Base-by-base conservation (phyloP, 2,888 invertebrate genomes). In the Ypsolopha sequella region DNA sequence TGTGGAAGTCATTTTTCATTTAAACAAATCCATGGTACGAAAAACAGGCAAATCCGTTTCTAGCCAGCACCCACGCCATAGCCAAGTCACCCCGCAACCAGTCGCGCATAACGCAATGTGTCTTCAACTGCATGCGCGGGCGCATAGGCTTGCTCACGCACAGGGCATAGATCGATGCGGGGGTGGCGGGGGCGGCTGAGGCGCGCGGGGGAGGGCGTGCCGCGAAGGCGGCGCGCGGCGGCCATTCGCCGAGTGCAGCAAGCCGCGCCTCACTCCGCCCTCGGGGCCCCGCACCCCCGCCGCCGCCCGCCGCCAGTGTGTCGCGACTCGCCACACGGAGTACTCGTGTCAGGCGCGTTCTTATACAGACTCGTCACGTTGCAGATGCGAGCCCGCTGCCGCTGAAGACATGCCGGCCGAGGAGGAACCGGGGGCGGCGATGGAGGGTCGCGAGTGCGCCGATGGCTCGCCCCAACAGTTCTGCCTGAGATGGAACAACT, bases 401-500 rank as follows among this genome's bases (percentile, higher is more conserved):
- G 68, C 64, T 70, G 60, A 69, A 73, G 64, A 62, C 64, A 84
- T 86, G 82, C 85, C 84, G 73, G 81, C 84, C 71, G 84, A 84
- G 76, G 84, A 82, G 68, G 84, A 84, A 64, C 73, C 80, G 70
- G 56, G 55, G 52, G 76, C 76, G 73, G 73, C 73, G 60, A 76
- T 76, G 82, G 81, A 81, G 70, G 73, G 76, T 69, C 77, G 79
- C 62, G 82, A 80, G 51, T 62, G 66, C 59, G 68, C 62, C 65
- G 73, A 74, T 62, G 80, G 75, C 62, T 92, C 92, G 70, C 94
- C 95, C 87, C 95, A 95, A 88, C 95, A 95, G 76, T 96, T 95
- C 84, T 96, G 95, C 79, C 88, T 96, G 67, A 90, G 95, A 58
- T 96, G 96, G 96, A 96, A 96, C 89, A 96, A 96, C 81, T 96